Evolutionary conservation across 1,140 invertebrate species (phyloP), one percentile per base, ranked within the genome.

Genomic region (Bursaphelenchus mucronatus): DNA sequence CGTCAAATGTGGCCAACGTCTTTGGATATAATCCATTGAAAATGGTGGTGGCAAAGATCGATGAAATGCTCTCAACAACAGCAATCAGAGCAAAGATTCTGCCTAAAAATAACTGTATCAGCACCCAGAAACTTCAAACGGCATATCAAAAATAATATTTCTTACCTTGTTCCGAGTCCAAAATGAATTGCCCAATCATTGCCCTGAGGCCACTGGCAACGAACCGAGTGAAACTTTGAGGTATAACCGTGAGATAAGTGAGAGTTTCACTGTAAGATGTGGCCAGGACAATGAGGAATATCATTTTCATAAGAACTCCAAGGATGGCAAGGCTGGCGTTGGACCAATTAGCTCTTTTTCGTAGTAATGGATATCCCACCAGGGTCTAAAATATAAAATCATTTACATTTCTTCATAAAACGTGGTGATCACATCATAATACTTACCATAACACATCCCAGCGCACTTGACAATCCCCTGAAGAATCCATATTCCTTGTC

Each of bases 21-120:
- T 59, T 49, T 4, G 76, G 75, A 56, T 77, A 77, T 30, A 79
- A 0, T 46, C 74, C 77, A 53, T 77, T 77, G 67, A 80, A 77
- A 39, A 77, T 69, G 8, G 66, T 40, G 6, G 75, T 79, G 15
- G 77, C 77, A 52, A 66, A 15, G 11, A 79, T 61, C 15, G 69
- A 77, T 3, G 74, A 61, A 11, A 76, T 47, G 5, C 73, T 63
- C 55, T 80, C 66, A 19, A 80, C n/a, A 8, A 77, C 47, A 5
- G 73, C 52, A 41, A 77, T 70, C 15, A 77, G 59, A 7, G 75
- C 56, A 51, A 76, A 79, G 9, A 73, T 49, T 62, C 65, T 66
- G 15, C 71, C 71, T 76, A 41, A 8, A 62, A 70, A 43, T 19
- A 43, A 45, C 1, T 52, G n/a, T 56, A 30, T 53, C 61, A 45